These are phyloP conservation scores for Melinaea menophilus DNA, from an alignment of 2,888 invertebrate species.

Conservation along the genomic window DNA sequence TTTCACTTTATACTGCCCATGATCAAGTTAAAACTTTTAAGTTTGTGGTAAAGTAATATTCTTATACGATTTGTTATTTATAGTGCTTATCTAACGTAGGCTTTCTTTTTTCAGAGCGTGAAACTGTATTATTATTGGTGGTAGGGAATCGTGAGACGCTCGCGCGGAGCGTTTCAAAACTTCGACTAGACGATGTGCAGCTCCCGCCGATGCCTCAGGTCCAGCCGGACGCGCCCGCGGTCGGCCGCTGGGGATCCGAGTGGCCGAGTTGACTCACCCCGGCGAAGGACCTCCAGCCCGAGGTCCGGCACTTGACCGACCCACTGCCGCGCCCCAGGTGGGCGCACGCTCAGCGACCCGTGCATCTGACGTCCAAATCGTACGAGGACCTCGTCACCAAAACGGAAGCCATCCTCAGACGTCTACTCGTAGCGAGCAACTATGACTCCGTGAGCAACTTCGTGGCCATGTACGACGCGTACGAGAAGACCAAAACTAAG, in stretches of 20 bases:
- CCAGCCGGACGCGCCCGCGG: conserved; percentile 82
- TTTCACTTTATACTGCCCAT: too few species aligned
- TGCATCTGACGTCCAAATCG: conserved; percentile 63
- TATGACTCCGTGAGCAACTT: conserved; percentile 95
- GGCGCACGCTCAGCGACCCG: conserved; percentile 48
- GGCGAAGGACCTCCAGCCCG: conserved; percentile 50
- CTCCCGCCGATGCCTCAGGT: conserved; percentile 59
- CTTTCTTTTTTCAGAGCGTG: conserved; percentile 81
- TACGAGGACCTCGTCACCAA: conserved; percentile 89
- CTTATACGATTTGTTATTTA: too few species aligned
- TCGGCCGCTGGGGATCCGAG: conserved; percentile 94
- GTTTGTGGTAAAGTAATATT: too few species aligned
- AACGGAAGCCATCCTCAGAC: conserved; percentile 88
- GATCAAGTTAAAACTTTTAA: too few species aligned
- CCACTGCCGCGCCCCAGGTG: conserved; percentile 60
- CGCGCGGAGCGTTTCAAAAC: conserved; percentile 69
- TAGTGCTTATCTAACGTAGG: conserved; percentile 16
- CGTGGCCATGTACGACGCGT: conserved; percentile 81
- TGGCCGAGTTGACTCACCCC: conserved; percentile 98
- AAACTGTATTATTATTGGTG: conserved; percentile 81
- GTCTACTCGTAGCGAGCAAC: conserved; percentile 88
- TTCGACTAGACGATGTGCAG: conserved; percentile 33
- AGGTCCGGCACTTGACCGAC: conserved; percentile 50
- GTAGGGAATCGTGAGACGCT: conserved; percentile 81
- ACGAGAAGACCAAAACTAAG: conserved; percentile 78